Evolutionary conservation across 2,888 invertebrate species (phyloP).

Genomic region (Ligdia adustata): DNA sequence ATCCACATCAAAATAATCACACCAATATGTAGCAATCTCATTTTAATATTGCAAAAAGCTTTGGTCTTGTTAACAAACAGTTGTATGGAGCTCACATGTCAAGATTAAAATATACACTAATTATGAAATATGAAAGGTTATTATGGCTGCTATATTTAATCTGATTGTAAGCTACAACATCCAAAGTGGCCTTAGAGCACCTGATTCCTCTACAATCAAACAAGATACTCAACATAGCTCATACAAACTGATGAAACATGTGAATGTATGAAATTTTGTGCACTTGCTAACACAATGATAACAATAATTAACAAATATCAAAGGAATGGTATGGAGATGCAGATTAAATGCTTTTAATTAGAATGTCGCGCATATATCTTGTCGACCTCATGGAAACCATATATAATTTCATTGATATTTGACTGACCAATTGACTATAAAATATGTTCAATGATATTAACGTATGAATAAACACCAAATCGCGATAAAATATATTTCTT

Average conservation of each 20-base stretch:
- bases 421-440: too few relatives aligned
- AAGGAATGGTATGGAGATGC: conserved; percentile 53
- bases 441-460: too few relatives aligned
- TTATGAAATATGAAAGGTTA: conserved; percentile 25
- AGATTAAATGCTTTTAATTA: conserved; percentile 30
- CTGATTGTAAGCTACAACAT: too few relatives aligned
- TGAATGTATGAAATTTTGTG: conserved; percentile 56
- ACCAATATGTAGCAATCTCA: conserved; percentile 12
- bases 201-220: conserved; percentile 10
- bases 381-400: too few relatives aligned
- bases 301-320: conserved; percentile 42
- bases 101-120: conserved; percentile 32
- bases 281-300: conserved; percentile 55
- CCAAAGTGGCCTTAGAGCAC: conserved; percentile 2
- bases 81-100: conserved; percentile 35
- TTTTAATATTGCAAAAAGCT: conserved; percentile 26
- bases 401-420: too few relatives aligned
- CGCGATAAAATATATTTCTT: too few relatives aligned
- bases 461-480: too few relatives aligned
- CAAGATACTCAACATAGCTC: conserved; percentile 19
- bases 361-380: too few relatives aligned
- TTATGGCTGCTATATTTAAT: conserved; percentile 6
- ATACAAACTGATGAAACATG: conserved; percentile 28
- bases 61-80: conserved; percentile 38
- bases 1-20: conserved; percentile 37